phyloP scores from a whole-genome alignment of 2,797 vertebrate species.

The Mus minutoides region DNA sequence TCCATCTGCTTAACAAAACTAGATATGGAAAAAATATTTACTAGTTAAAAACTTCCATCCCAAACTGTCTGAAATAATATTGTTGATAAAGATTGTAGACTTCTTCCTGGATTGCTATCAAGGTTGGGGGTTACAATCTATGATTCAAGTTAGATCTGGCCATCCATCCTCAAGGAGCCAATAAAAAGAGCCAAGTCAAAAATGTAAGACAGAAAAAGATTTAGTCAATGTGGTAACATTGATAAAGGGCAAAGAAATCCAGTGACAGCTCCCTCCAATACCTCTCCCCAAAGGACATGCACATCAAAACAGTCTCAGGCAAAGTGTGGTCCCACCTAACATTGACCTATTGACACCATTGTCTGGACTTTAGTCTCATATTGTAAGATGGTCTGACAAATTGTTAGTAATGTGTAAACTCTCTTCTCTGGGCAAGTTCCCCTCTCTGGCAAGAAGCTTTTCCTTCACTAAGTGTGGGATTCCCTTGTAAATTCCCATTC shows the following conservation, averaged over 20 bases:
- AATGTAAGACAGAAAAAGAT: not conserved
- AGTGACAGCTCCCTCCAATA: not conserved
- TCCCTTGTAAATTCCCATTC: not conserved
- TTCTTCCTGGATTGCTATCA: not conserved
- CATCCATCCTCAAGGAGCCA: not conserved
- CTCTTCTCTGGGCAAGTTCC: not conserved
- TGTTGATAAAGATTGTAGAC: conserved; percentile 51
- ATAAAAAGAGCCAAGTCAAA: not conserved
- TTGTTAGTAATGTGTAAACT: not conserved
- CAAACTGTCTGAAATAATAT: conserved; percentile 45
- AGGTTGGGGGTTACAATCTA: not conserved
- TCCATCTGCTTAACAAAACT: conserved; percentile 53
- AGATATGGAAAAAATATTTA: conserved; percentile 16
- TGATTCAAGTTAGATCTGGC: not conserved
- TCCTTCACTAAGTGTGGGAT: not conserved
- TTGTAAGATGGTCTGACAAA: not conserved
- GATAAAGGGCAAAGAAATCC: not conserved
- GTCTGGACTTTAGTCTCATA: not conserved
- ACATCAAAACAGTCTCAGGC: not conserved
- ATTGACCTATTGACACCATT: not conserved
- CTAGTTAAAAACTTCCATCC: conserved; percentile 1
- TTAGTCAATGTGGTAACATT: not conserved
- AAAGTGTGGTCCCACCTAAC: not conserved
- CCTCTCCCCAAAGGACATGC: not conserved
- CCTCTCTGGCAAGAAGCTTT: not conserved